Evolutionary conservation across 2,888 invertebrate species (phyloP).

Genomic region (Cryptocephalus moraei): DNA sequence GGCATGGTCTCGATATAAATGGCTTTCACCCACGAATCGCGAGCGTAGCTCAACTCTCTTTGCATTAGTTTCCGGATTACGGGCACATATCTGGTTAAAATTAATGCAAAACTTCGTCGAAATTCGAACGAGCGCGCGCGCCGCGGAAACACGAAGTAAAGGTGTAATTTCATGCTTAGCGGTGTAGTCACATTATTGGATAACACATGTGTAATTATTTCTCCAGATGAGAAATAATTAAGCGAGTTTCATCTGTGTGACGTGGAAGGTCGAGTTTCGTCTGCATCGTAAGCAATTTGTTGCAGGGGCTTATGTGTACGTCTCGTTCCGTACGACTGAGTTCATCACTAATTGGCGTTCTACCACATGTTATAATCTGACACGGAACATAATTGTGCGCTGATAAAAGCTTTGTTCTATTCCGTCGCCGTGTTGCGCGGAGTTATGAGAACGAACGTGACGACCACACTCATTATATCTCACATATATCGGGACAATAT

Average conservation of each 20-base stretch:
- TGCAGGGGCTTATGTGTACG: constrained; percentile 21
- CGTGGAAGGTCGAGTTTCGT: constrained; percentile 14
- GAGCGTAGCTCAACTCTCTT: background rate
- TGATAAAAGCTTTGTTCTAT: constrained; percentile 35
- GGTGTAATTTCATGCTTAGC: constrained; percentile 9
- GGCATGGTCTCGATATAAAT: background rate
- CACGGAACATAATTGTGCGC: constrained; percentile 37
- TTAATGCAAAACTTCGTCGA: constrained; percentile 3
- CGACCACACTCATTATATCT: too few species aligned
- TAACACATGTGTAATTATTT: constrained; percentile 17
- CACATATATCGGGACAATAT: too few species aligned
- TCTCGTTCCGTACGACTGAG: constrained; percentile 30
- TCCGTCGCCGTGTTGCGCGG: too few species aligned
- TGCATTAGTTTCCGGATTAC: background rate
- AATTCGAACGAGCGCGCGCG: constrained; percentile 3
- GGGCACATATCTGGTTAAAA: constrained; percentile 2
- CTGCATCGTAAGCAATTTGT: constrained; percentile 22
- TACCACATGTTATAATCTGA: constrained; percentile 38
- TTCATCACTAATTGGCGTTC: constrained; percentile 38
- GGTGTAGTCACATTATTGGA: constrained; percentile 9
- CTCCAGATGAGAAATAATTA: constrained; percentile 16
- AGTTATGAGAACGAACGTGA: too few species aligned
- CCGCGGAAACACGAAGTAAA: constrained; percentile 1
- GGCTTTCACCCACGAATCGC: constrained; percentile 1
- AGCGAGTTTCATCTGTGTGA: constrained; percentile 11